These are phyloP conservation scores for Nanorana parkeri DNA, from an alignment of 2,113 vertebrate species.

Conservation along the genomic window DNA sequence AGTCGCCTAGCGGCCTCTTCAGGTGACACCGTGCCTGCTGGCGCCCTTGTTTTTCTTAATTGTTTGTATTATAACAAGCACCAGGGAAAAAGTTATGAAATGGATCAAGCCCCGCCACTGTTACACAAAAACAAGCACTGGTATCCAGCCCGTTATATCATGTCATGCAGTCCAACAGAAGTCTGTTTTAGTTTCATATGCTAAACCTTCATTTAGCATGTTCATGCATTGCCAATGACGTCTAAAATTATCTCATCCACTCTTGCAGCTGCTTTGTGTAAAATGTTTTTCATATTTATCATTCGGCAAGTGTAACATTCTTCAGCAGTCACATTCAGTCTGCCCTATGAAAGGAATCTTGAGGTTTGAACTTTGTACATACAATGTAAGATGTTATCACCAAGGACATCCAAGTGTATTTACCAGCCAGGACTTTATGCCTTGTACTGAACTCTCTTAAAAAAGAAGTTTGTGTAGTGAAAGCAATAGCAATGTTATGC, in stretches of 20 bases:
- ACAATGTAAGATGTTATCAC: slow-evolving; percentile 5
- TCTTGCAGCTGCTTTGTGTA: background rate
- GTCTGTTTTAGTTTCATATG: background rate
- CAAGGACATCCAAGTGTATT: background rate
- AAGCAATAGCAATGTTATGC: too few relatives aligned
- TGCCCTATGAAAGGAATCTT: slow-evolving; percentile 11
- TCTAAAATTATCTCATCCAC: background rate
- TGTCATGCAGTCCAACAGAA: background rate
- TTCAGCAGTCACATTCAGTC: slow-evolving; percentile 19
- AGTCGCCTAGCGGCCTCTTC: too few relatives aligned
- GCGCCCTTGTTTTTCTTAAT: too few relatives aligned
- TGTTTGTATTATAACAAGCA: too few relatives aligned
- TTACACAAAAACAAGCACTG: too few relatives aligned
- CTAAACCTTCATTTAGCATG: background rate
- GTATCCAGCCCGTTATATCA: too few relatives aligned
- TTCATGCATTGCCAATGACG: background rate
- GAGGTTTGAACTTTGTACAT: slow-evolving; percentile 29
- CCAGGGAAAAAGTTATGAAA: too few relatives aligned
- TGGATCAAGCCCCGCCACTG: too few relatives aligned
- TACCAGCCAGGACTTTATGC: background rate
- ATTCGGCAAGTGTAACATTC: background rate
- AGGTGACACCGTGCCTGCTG: too few relatives aligned
- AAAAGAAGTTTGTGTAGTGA: too few relatives aligned
- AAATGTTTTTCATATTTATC: slow-evolving; percentile 4
- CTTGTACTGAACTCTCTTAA: background rate